These are phyloP conservation scores for Esox niger DNA, from an alignment of 2,113 vertebrate species.

Conservation along the genomic window DNA sequence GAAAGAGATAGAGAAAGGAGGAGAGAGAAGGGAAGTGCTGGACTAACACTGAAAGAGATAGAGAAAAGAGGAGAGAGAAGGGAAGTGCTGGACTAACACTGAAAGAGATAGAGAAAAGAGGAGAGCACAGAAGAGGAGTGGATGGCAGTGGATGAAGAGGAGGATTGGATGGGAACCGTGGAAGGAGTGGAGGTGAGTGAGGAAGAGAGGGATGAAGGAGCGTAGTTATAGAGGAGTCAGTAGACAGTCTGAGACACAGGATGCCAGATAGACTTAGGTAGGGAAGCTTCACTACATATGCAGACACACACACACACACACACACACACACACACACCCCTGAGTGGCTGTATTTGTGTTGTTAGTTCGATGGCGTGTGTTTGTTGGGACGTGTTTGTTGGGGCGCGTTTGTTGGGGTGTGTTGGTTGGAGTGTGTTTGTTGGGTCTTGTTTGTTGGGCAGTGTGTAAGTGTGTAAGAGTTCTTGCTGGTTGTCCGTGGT, in stretches of 20 bases:
- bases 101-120: slow-evolving; percentile 1
- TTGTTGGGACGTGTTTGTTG: slow-evolving; percentile 12
- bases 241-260: slow-evolving; percentile 1
- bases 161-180: not conserved
- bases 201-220: not conserved
- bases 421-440: not conserved
- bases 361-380: too few species aligned
- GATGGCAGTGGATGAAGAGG: not conserved
- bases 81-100: slow-evolving; percentile 12
- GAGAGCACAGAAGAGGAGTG: not conserved
- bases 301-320: slow-evolving; percentile 12
- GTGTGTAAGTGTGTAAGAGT: too few species aligned
- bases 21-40: too few species aligned
- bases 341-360: slow-evolving; percentile 1
- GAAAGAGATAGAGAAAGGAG: too few species aligned
- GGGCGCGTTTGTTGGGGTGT: slow-evolving; percentile 7
- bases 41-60: not conserved
- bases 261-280: too few species aligned
- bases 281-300: too few species aligned
- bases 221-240: not conserved
- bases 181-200: not conserved
- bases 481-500: too few species aligned
- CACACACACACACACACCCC: not conserved
- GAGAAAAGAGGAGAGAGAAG: slow-evolving; percentile 11
- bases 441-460: slow-evolving; percentile 11